Evolutionary conservation across 2,113 vertebrate species (phyloP).

Genomic region (Tragelaphus strepsiceros): DNA sequence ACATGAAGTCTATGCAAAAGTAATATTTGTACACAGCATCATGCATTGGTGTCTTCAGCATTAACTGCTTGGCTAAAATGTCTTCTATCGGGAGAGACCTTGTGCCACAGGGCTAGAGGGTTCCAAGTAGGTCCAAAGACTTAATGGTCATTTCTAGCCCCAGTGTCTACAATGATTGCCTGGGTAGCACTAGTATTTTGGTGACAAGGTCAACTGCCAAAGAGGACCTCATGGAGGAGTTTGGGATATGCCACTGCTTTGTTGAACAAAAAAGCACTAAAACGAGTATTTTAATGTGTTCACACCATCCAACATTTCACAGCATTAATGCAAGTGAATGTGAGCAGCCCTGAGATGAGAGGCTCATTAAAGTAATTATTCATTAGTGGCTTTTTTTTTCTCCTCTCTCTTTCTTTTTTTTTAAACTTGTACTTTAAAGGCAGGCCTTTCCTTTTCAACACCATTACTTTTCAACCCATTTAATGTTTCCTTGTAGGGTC

Average conservation of each 20-base stretch:
- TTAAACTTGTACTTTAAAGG: constrained; percentile 50
- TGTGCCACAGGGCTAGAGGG: neutral
- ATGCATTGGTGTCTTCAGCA: neutral
- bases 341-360: constrained; percentile 2
- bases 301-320: constrained; percentile 20
- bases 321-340: constrained; percentile 38
- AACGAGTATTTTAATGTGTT: neutral
- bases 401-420: neutral
- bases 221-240: neutral
- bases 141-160: neutral
- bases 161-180: neutral
- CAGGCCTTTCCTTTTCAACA: constrained; percentile 56
- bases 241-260: neutral
- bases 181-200: neutral
- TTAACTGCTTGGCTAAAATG: neutral
- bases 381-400: constrained; percentile 11
- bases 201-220: neutral
- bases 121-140: neutral
- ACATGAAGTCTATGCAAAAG: neutral
- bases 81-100: neutral
- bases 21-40: neutral
- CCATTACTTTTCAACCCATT: constrained; percentile 63
- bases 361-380: constrained; percentile 67
- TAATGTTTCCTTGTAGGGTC: constrained; percentile 69
- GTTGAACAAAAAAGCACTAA: neutral